Conservation (phyloP, 2,888 invertebrate species). For the Phortica okadai region DNA sequence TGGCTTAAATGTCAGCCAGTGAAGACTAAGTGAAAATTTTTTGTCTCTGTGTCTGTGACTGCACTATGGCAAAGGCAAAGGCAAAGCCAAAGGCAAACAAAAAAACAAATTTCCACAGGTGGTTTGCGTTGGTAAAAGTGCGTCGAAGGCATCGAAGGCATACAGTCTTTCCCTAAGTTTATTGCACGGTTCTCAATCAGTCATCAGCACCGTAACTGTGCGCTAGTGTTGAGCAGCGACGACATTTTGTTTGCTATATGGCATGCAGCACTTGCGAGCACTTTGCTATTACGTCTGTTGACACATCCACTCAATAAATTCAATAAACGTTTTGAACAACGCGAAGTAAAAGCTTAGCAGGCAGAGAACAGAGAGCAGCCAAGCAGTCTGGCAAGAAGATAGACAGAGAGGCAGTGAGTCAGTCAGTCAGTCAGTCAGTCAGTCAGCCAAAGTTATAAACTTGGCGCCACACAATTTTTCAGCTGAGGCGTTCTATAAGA, state of each 20-base stretch:
- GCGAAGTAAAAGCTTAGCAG: not conserved
- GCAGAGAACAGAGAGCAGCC: not conserved
- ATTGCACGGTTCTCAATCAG: not conserved
- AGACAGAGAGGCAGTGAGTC: no score
- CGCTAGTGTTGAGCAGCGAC: not conserved
- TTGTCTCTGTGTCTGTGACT: not conserved
- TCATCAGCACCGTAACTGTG: not conserved
- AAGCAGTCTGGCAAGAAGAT: not conserved
- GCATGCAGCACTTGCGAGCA: slow-evolving; percentile 9
- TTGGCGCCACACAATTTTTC: no score
- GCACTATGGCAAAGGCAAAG: not conserved
- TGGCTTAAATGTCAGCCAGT: not conserved
- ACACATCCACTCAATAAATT: slow-evolving; percentile 18
- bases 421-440: no score
- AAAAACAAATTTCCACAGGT: not conserved
- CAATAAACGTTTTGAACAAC: slow-evolving; percentile 2
- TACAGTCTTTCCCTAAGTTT: not conserved
- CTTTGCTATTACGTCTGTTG: slow-evolving; percentile 11
- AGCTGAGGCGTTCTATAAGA: no score
- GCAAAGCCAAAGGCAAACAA: not conserved
- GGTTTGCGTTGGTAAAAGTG: not conserved
- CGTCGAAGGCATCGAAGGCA: not conserved
- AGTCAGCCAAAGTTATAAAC: no score
- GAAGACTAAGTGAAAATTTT: not conserved
- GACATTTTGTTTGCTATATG: not conserved